Evolutionary conservation across 2,888 invertebrate species (phyloP).

Genomic region (Thysanoteuthis rhombus): DNA sequence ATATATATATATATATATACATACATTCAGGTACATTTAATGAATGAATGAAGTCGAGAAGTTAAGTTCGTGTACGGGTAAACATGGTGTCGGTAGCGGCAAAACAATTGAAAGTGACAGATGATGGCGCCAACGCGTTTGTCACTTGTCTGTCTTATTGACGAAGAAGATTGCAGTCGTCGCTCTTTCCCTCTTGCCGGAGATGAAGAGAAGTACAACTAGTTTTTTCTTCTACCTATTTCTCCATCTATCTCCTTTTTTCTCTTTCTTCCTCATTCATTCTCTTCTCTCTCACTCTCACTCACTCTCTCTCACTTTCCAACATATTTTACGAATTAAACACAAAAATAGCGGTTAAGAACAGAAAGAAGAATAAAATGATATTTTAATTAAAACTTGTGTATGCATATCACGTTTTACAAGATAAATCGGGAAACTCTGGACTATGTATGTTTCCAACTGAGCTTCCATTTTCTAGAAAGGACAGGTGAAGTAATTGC

Average conservation of each 20-base stretch:
- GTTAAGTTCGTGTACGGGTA: neutral
- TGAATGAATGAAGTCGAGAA: neutral
- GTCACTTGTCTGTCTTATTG: neutral
- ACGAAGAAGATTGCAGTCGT: neutral
- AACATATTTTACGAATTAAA: neutral
- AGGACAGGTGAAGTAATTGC: neutral
- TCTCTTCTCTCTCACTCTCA: neutral
- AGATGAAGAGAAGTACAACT: neutral
- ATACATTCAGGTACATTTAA: neutral
- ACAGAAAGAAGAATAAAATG: neutral
- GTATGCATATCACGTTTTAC: neutral
- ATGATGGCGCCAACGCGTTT: neutral
- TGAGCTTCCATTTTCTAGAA: neutral
- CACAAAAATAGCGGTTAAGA: neutral
- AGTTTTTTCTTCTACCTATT: neutral
- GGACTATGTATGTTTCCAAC: neutral
- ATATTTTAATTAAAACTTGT: slow-evolving; percentile 12
- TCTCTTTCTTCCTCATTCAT: too few species aligned
- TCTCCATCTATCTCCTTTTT: neutral
- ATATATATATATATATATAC: too few species aligned
- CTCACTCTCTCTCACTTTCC: neutral
- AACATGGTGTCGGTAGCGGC: neutral
- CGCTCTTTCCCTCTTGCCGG: neutral
- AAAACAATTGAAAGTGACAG: neutral
- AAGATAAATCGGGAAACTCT: neutral